Evolutionary conservation across 2,888 invertebrate species (phyloP).

Genomic region (Cosmia trapezina): DNA sequence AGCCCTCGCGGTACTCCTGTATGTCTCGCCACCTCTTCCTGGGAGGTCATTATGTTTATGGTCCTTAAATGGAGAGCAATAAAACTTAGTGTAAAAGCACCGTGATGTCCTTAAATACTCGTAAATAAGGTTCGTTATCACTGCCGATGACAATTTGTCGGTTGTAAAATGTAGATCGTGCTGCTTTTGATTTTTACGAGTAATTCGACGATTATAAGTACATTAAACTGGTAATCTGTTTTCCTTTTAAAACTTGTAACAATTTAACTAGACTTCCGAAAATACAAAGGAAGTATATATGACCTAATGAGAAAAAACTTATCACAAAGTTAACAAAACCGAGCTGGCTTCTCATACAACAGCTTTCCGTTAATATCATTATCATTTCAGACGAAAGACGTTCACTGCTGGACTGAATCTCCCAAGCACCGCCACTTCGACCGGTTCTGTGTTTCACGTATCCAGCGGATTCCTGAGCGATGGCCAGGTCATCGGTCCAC

Average conservation of each 20-base stretch:
- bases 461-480: no score
- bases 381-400: no score
- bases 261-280: background rate
- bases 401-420: no score
- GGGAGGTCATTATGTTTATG: conserved; percentile 17
- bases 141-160: conserved; percentile 21
- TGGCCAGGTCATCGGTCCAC: no score
- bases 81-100: conserved; percentile 19
- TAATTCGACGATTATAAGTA: background rate
- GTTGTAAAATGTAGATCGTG: conserved; percentile 32
- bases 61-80: conserved; percentile 17
- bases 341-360: no score
- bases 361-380: no score
- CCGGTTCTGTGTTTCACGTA: no score
- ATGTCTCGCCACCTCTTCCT: background rate
- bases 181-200: conserved; percentile 39
- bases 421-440: no score
- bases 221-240: background rate
- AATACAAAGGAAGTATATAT: background rate
- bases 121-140: conserved; percentile 42
- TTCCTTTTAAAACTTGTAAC: background rate
- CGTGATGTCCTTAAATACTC: conserved; percentile 34
- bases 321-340: no score
- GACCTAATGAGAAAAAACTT: background rate
- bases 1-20: background rate